phyloP scores from a whole-genome alignment of 2,113 vertebrate species.

The Lontra canadensis region DNA sequence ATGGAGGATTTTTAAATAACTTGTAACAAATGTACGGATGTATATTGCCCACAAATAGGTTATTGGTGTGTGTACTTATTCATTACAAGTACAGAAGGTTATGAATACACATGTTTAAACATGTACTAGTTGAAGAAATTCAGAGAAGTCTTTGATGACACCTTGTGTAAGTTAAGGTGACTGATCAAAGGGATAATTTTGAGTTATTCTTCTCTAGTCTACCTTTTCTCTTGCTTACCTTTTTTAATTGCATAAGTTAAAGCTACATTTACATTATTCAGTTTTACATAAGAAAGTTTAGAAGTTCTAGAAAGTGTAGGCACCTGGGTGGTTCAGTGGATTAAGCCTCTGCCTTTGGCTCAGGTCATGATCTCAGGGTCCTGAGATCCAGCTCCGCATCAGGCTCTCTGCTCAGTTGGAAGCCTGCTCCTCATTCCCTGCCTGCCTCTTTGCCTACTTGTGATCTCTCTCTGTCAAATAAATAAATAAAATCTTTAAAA shows the following conservation, averaged over 20 bases:
- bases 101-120: background rate
- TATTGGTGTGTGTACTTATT: background rate
- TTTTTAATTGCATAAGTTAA: background rate
- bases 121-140: background rate
- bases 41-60: background rate
- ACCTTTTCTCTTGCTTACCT: background rate
- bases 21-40: background rate
- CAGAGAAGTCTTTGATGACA: background rate
- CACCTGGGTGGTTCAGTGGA: too few relatives aligned
- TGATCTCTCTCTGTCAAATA: too few relatives aligned
- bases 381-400: too few relatives aligned
- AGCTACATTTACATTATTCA: background rate
- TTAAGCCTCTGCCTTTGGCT: too few relatives aligned
- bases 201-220: background rate
- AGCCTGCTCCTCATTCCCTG: too few relatives aligned
- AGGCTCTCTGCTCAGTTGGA: too few relatives aligned
- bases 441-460: too few relatives aligned
- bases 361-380: too few relatives aligned
- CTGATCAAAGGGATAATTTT: background rate
- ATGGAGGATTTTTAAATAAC: background rate
- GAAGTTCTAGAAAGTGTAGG: background rate
- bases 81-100: background rate
- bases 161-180: background rate
- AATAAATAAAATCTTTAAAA: too few relatives aligned
- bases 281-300: background rate